Evolutionary conservation across 2,888 invertebrate genomes (phyloP), one percentile per base, ranked within the genome.

Genomic region (Chironomus tentans): DNA sequence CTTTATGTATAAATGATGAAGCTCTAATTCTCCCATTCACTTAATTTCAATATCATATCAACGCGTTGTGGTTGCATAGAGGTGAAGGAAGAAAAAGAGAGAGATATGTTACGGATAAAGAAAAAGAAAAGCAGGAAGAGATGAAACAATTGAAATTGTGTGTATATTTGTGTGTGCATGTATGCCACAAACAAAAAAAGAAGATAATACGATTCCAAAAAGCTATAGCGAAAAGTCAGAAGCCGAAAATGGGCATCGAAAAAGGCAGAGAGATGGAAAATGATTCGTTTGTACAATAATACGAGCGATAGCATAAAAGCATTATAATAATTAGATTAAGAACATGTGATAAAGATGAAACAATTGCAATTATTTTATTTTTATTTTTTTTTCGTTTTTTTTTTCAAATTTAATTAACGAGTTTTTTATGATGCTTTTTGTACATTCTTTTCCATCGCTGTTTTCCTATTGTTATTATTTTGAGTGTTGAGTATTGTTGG

Each of bases 321-420:
- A 62, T 72, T 50, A 73, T 72, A 72, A 72, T 73, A 74, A 74
- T 74, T 74, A 74, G 74, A 74, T 74, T 65, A 74, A 73, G 72
- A 73, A 73, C 72, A 56, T 56, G 62, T 73, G 72, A 73, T 73
- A 73, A 71, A 61, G 46, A 74, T 22, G 74, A 74, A 74, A 74
- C 74, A 74, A 74, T 74, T 74, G 74, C 74, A 74, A 74, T 74
- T 74, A 65, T 73, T 74, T 74, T 38, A 10, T 38, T 38, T 38
- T 68, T 62, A 18, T 73, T 73, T 73, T 28, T 71, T 28, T 71
- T 50, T 70, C 24, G 21, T 22, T 10, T 28, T 61, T 28, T 62
- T 47, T 65, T 74, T 46, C 22, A 74, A 74, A 74, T 74, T 74
- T 74, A 74, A 74, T 74, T 74, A 74, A 74, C 74, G 74, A 74